A percentile compares a stretch with the other conserved stretches of the same genome.
Conservation (phyloP, 2,113 vertebrate species). For the Struthidea cinerea region DNA sequence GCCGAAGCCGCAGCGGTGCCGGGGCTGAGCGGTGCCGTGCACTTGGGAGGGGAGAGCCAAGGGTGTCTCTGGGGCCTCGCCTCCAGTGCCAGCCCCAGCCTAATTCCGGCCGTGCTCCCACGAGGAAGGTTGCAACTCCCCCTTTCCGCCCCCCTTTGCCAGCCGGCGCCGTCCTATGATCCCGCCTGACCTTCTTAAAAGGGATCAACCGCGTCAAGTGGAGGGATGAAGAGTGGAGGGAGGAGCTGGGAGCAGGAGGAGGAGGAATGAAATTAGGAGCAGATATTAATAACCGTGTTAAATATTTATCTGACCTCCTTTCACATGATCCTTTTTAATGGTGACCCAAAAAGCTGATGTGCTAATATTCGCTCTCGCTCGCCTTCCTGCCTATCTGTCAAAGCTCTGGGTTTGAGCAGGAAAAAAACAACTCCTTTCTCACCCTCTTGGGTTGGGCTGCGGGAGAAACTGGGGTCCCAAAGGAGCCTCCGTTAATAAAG, state of each 20-base stretch:
- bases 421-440: background rate
- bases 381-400: background rate
- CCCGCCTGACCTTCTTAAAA: conserved; percentile 59
- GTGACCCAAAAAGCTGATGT: conserved; percentile 56
- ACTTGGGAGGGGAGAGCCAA: background rate
- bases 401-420: background rate
- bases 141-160: background rate
- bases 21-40: background rate
- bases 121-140: background rate
- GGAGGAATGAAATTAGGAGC: conserved; percentile 62
- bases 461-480: background rate
- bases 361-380: background rate
- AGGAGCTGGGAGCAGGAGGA: background rate
- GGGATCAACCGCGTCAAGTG: conserved; percentile 17
- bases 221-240: conserved; percentile 24
- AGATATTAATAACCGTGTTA: conserved; percentile 72
- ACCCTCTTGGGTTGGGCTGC: background rate
- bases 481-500: background rate
- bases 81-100: background rate
- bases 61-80: background rate
- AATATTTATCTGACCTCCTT: conserved; percentile 75
- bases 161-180: background rate
- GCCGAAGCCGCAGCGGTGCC: fast-evolving
- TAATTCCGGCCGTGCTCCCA: background rate
- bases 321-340: conserved; percentile 57